Base-by-base conservation (phyloP, 2,113 vertebrate species). In the Chloroceryle aenea region DNA sequence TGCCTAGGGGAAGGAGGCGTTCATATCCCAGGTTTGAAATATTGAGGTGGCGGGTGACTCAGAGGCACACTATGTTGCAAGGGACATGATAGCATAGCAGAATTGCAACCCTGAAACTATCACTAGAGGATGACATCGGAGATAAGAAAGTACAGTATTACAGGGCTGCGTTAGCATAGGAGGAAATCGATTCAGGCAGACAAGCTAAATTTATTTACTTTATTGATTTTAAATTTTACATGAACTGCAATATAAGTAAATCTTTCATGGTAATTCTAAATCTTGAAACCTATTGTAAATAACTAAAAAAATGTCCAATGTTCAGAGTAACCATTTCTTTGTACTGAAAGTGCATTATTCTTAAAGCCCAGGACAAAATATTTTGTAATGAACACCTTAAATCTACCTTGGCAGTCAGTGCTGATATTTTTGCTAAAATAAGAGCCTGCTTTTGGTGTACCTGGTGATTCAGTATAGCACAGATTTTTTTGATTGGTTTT, bases 151-250 rank as follows among this genome's bases (percentile, higher is more conserved):
- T 97, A 96, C 94, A 87, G 91, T 93, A 95, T 97, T 98, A 98
- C 71, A 92, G 96, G 87, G 92, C 90, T 90, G 93, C 40, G 40
- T 97, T 97, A 97, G 97, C 97, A 93, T 45, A 78, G 86, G 84
- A 93, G 93, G 85, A 97, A 98, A 98, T 98, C 97, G 96, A 98
- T 98, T 98, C 96, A 81, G 95, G 94, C 90, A 97, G 98, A 98
- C 98, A 98, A 98, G 95, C 71, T 96, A 97, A 98, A 98, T 98
- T 98, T 98, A 98, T 98, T 98, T 96, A 97, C 97, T 98, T 98
- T 98, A 98, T 98, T 98, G 98, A 98, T 98, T 98, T 98, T 98
- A 98, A 98, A 98, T 98, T 98, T 98, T 98, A 98, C 98, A 98
- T 97, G 97, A 95, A 97, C 96, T 96, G 97, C 97, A 97, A 97